phyloP scores from a whole-genome alignment of 1,140 invertebrate genomes.

The Leucophenga varia region DNA sequence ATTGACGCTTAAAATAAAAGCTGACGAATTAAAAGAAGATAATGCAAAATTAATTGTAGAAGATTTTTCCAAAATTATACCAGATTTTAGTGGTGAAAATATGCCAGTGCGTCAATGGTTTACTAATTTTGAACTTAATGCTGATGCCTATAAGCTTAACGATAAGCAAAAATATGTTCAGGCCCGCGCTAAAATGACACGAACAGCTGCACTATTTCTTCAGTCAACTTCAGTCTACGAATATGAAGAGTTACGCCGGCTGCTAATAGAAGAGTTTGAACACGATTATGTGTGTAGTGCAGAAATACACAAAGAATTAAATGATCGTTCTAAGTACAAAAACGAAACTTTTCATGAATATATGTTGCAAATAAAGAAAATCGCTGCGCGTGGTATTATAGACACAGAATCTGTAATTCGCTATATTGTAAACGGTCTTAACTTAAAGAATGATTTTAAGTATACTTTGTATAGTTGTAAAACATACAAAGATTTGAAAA shows the following conservation, averaged over 20 bases:
- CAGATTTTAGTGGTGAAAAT: slow-evolving; percentile 3
- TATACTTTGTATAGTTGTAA: neutral
- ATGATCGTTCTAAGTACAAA: neutral
- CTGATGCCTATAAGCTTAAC: slow-evolving; percentile 7
- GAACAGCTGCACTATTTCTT: neutral
- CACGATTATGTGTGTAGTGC: too few relatives aligned
- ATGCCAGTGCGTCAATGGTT: neutral
- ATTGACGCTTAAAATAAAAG: too few relatives aligned
- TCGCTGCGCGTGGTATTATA: neutral
- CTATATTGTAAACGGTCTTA: neutral
- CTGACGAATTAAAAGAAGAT: slow-evolving; percentile 6
- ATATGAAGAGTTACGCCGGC: neutral
- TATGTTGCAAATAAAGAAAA: neutral
- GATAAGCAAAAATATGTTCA: slow-evolving; percentile 12
- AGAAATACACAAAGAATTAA: neutral
- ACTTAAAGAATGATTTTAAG: neutral
- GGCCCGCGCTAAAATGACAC: slow-evolving; percentile 2
- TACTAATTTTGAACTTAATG: neutral
- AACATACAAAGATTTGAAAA: neutral
- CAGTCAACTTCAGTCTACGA: slow-evolving; percentile 1
- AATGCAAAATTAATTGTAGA: slow-evolving; percentile 1
- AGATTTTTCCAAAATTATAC: slow-evolving; percentile 8
- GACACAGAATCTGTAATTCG: neutral
- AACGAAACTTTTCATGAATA: neutral
- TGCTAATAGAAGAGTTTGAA: neutral